Percentiles rank a stretch among this genome's conserved stretches.
Conservation (phyloP, 2,888 invertebrate genomes). For the Polydesmus complanatus region DNA sequence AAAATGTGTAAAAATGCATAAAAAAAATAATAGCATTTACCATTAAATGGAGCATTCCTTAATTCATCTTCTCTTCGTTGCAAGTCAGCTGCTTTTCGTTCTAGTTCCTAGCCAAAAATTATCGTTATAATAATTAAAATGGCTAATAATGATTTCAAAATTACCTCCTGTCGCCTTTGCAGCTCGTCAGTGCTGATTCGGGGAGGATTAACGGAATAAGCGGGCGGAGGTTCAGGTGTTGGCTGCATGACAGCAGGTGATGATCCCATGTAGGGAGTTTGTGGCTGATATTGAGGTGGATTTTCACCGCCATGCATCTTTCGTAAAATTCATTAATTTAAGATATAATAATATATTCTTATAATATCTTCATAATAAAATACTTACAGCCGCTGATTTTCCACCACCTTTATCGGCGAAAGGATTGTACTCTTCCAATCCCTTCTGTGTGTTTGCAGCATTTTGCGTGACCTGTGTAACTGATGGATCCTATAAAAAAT, state of each 20-base stretch:
- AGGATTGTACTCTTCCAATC: slow-evolving; percentile 89
- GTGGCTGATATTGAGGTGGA: slow-evolving; percentile 33
- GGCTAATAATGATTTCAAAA: not conserved
- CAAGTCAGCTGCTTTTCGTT: slow-evolving; percentile 78
- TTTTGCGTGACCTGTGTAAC: slow-evolving; percentile 77
- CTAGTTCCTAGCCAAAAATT: slow-evolving; percentile 47
- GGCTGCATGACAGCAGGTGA: slow-evolving; percentile 75
- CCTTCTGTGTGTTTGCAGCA: slow-evolving; percentile 52
- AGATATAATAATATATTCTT: too few relatives aligned
- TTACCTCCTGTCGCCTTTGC: slow-evolving; percentile 33
- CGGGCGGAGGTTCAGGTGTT: slow-evolving; percentile 37
- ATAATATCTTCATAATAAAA: too few relatives aligned
- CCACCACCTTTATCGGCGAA: slow-evolving; percentile 54
- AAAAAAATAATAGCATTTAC: slow-evolving; percentile 24
- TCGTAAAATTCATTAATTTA: slow-evolving; percentile 8
- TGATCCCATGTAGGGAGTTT: slow-evolving; percentile 35
- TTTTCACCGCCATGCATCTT: slow-evolving; percentile 38
- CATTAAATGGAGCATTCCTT: slow-evolving; percentile 40
- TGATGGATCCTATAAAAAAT: slow-evolving; percentile 67
- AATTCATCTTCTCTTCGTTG: slow-evolving; percentile 79
- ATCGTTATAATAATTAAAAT: not conserved
- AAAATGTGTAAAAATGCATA: not conserved
- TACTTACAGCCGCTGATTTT: slow-evolving; percentile 24
- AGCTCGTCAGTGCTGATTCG: slow-evolving; percentile 39
- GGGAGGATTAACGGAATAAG: slow-evolving; percentile 42